phyloP scores from a whole-genome alignment of 1,140 invertebrate genomes.

The Triops cancriformis region DNA sequence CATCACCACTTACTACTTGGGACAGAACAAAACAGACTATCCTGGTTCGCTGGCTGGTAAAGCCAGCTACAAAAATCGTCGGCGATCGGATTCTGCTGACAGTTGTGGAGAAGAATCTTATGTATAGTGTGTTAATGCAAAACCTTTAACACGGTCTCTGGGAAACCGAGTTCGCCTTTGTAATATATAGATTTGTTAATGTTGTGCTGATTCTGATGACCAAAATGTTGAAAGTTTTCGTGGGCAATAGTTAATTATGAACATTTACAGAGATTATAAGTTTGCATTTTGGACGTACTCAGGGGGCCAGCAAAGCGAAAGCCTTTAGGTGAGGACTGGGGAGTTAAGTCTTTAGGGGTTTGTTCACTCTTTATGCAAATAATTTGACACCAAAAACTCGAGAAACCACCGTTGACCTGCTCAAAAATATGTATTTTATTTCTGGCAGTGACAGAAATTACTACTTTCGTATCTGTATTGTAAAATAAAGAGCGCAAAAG shows the following conservation, averaged over 20 bases:
- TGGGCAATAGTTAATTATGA: not conserved
- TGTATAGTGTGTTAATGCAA: slow-evolving; percentile 28
- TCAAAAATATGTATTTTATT: not conserved
- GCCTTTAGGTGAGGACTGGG: not conserved
- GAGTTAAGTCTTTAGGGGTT: not conserved
- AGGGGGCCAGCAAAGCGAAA: not conserved
- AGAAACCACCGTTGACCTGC: slow-evolving; percentile 8
- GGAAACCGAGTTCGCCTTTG: not conserved
- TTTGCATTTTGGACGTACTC: not conserved
- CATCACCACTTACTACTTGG: slow-evolving; percentile 35
- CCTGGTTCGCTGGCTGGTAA: slow-evolving; percentile 19
- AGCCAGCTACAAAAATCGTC: slow-evolving; percentile 18
- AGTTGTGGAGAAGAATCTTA: slow-evolving; percentile 37
- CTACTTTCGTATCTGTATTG: not conserved
- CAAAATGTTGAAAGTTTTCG: not conserved
- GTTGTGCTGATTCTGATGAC: not conserved
- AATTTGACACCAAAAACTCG: not conserved
- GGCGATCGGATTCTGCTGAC: slow-evolving; percentile 32
- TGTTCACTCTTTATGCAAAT: slow-evolving; percentile 3
- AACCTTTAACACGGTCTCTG: not conserved
- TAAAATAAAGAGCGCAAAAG: not conserved
- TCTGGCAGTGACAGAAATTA: not conserved
- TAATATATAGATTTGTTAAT: not conserved
- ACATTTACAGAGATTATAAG: slow-evolving; percentile 3
- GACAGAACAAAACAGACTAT: slow-evolving; percentile 31